These are phyloP conservation scores for Adelges cooleyi DNA, from an alignment of 1,140 invertebrate genomes.

Conservation along the genomic window DNA sequence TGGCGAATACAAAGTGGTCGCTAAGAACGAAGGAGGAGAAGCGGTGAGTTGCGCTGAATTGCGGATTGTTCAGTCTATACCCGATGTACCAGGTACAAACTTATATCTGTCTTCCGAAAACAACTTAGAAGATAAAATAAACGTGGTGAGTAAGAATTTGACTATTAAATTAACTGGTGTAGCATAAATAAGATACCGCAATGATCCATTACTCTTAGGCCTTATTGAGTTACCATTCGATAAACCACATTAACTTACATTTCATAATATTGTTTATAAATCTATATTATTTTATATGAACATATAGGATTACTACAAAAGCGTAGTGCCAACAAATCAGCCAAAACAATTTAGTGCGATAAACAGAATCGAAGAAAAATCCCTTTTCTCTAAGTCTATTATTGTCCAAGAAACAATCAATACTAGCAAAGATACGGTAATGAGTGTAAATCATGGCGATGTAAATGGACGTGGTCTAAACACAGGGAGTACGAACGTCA, in stretches of 20 bases:
- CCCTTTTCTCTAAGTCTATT: conserved; percentile 1
- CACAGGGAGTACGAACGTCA: neutral
- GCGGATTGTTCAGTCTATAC: conserved; percentile 57
- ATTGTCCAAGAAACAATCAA: conserved; percentile 6
- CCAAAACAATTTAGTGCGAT: neutral
- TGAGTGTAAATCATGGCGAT: neutral
- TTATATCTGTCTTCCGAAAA: neutral
- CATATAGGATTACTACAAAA: conserved; percentile 19
- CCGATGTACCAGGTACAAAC: conserved; percentile 32
- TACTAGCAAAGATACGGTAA: neutral
- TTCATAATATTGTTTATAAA: too few relatives aligned
- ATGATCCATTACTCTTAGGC: too few relatives aligned
- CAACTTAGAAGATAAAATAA: neutral
- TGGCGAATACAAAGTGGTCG: conserved; percentile 60
- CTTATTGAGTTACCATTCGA: too few relatives aligned
- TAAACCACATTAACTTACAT: too few relatives aligned
- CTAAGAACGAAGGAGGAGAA: conserved; percentile 60
- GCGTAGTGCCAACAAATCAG: neutral
- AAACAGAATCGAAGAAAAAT: neutral
- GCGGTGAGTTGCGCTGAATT: conserved; percentile 65
- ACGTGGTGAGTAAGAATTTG: conserved; percentile 10
- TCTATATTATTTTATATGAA: neutral
- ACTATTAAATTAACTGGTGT: too few relatives aligned
- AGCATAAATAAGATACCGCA: too few relatives aligned
- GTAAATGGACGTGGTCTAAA: neutral